Percentiles rank a stretch among this genome's conserved stretches.
Conservation (phyloP, 2,888 invertebrate genomes). For the Tricholauxania praeusta region DNA sequence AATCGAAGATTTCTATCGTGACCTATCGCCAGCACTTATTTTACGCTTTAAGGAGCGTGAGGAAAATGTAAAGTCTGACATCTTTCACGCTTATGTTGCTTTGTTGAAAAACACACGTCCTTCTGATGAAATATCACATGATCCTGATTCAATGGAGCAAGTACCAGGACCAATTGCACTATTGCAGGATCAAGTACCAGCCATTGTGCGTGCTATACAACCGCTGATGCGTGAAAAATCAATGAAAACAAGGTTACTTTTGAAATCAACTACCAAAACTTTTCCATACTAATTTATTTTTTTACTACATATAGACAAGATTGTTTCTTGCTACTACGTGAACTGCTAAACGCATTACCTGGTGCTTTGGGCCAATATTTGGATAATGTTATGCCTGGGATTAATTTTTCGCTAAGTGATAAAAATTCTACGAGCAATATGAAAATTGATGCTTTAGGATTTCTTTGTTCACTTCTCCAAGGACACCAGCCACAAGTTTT, state of each 20-base stretch:
- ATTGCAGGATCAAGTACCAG: constrained; percentile 74
- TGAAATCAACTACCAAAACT: background rate
- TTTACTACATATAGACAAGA: constrained; percentile 76
- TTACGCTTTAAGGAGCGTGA: constrained; percentile 96
- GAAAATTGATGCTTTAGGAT: constrained; percentile 96
- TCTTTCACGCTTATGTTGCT: constrained; percentile 96
- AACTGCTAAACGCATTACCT: constrained; percentile 89
- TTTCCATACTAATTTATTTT: background rate
- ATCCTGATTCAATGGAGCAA: constrained; percentile 80
- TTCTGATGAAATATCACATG: constrained; percentile 73
- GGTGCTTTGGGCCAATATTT: constrained; percentile 89
- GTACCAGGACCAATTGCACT: constrained; percentile 78
- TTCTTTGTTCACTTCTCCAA: constrained; percentile 72
- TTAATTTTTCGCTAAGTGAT: constrained; percentile 89
- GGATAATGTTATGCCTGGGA: constrained; percentile 86
- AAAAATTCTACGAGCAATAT: constrained; percentile 96
- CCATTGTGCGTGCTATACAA: constrained; percentile 89
- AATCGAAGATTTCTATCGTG: constrained; percentile 87
- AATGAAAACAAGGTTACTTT: constrained; percentile 74
- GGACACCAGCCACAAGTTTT: constrained; percentile 73
- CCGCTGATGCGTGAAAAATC: constrained; percentile 88
- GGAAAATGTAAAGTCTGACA: constrained; percentile 98
- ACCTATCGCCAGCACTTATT: constrained; percentile 92
- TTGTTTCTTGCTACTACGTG: constrained; percentile 90
- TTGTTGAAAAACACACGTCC: constrained; percentile 90